Base-by-base conservation (phyloP, 2,797 vertebrate genomes). In the Diglossa cyanea region DNA sequence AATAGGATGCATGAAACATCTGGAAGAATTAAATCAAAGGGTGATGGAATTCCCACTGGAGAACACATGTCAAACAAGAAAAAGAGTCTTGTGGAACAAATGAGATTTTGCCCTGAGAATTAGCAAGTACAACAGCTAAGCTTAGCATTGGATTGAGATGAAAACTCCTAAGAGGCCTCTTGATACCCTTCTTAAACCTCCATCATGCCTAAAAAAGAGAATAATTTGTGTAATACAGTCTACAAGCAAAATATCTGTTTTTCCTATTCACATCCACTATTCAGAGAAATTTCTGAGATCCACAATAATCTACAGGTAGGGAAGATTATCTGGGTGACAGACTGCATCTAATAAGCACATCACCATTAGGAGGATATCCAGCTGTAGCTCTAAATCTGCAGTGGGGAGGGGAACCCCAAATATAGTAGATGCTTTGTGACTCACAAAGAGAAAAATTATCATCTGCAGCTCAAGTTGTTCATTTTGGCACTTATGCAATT, bases 1-100 rank as follows among this genome's bases (percentile, higher is more conserved):
- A 96, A 96, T 94, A 96, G 87, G 79, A 90, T 90, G 91, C 92
- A 94, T 95, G 88, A 96, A 97, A 97, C 97, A 97, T 97, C 97
- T 97, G 97, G 97, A 97, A 96, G 97, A 95, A 97, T 97, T 97
- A 97, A 97, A 96, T 97, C 96, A 97, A 96, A 96, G 92, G 68
- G 86, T 96, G 95, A 93, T 96, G 82, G 95, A 96, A 97, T 97
- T 95, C 97, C 94, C 96, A 86, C 82, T 89, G 85, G 95, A 90
- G 79, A 96, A 95, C 92, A 94, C 89, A 96, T 96, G 97, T 97
- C 95, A 96, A 95, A 93, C 78, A 96, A 96, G 95, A 96, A 94
- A 93, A 94, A 96, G 94, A 91, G 93, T 84, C 82, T 83, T 95
- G 96, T 96, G 92, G 92, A 96, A 97, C 92, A 97, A 97, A 97